Conservation (phyloP, 2,113 vertebrate genomes). For the Tychaedon coryphoeus region DNA sequence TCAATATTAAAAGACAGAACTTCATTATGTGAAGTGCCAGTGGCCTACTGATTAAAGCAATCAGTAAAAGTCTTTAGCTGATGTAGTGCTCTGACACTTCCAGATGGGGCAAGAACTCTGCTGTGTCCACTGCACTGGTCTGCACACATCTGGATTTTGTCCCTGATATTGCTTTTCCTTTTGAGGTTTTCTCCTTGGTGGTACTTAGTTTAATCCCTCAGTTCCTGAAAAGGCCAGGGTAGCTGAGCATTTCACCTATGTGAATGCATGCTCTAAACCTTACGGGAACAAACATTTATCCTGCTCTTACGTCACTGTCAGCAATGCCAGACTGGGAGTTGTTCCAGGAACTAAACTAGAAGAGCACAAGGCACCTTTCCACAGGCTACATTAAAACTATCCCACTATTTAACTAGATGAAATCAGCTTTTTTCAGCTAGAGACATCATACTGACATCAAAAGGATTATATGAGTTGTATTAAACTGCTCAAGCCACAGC, state of each 20-base stretch:
- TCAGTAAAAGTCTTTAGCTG: background rate
- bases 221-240: background rate
- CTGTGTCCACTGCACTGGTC: background rate
- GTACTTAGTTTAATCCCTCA: background rate
- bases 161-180: background rate
- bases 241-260: background rate
- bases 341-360: conserved; percentile 9
- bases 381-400: background rate
- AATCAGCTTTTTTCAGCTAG: background rate
- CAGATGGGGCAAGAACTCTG: background rate
- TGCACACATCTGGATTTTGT: background rate
- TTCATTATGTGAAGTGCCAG: background rate
- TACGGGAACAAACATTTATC: background rate
- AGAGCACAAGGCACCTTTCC: background rate
- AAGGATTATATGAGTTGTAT: background rate
- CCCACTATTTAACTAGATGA: background rate
- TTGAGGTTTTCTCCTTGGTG: background rate
- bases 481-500: background rate
- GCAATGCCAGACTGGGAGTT: conserved; percentile 42
- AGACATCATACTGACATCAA: background rate
- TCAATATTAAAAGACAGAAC: background rate
- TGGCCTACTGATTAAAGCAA: background rate
- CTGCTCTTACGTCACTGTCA: background rate
- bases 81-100: background rate
- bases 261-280: background rate